Evolutionary conservation across 1,140 invertebrate species (phyloP), one percentile per base, ranked within the genome.

Genomic region (Platorchestia sp.): DNA sequence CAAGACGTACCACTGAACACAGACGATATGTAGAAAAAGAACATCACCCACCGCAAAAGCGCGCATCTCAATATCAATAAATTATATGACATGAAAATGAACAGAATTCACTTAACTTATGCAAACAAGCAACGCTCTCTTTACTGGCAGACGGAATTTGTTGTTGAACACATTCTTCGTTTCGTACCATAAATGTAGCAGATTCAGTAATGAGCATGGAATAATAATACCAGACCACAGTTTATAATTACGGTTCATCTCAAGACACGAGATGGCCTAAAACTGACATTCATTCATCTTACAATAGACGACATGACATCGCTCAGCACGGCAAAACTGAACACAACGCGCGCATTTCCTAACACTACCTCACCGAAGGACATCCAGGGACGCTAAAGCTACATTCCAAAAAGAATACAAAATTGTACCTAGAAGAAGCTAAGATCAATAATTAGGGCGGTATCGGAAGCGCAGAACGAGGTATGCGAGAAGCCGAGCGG

Each of bases 401-500:
- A 75, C 59, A 75, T 75, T 75, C 59, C n/a, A 75, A 75, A 75
- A 75, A 75, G 10, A 75, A 75, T 19, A 75, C 14, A 27, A 75
- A 75, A 75, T 75, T 3, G 59, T 75, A 75, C 87, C 87, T 90
- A 90, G 41, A 42, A 44, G 41, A 5, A 90, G 14, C 53, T 95
- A 42, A 44, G 42, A 95, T 91, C 91, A 95, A 95, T 97, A 98
- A 97, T 98, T 98, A 91, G 98, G 98, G 96, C 98, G 98, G 96
- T 98, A 98, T 96, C 98, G 97, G 97, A 98, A 98, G 96, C 98
- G 97, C 96, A 98, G 97, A 90, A 98, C 98, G 95, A 98, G 97
- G 97, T 98, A 98, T 95, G 98, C 98, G 87, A 98, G 97, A 45
- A 98, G 97, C 96, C 98, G 97, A 97, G 98, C 98, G 95, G 98